These are phyloP conservation scores for Rhamnusium bicolor DNA, from an alignment of 2,888 invertebrate species.

Conservation along the genomic window DNA sequence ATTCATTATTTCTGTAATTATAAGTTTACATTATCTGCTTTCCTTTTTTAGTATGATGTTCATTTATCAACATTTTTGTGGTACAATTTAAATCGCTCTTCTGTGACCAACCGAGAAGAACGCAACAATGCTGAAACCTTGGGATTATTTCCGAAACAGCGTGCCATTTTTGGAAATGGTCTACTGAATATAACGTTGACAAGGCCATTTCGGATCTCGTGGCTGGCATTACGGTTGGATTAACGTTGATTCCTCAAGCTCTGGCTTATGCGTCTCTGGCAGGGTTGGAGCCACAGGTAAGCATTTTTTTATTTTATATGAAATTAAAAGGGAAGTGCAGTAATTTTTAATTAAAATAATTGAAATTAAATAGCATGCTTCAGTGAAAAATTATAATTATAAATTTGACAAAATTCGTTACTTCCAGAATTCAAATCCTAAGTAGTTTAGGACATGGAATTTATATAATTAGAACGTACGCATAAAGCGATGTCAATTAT, in stretches of 20 bases:
- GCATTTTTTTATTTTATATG: no score
- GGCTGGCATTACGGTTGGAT: constrained; percentile 84
- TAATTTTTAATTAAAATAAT: no score
- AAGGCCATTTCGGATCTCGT: constrained; percentile 79
- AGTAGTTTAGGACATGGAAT: no score
- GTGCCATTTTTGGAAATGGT: constrained; percentile 76
- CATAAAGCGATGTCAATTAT: no score
- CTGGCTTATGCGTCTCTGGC: constrained; percentile 85
- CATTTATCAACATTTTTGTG: background rate
- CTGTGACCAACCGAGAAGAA: constrained; percentile 1
- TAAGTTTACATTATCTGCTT: background rate
- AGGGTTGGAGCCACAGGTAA: constrained; percentile 82
- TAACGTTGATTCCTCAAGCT: constrained; percentile 85
- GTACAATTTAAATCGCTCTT: background rate
- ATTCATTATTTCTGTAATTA: background rate
- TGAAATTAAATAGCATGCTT: no score
- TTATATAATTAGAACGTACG: no score
- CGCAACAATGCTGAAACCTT: constrained; percentile 18
- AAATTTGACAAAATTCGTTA: no score
- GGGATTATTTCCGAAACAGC: constrained; percentile 36
- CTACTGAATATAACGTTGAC: constrained; percentile 74
- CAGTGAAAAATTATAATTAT: no score
- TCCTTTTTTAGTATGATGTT: background rate
- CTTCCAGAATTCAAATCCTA: no score
- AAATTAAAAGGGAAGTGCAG: no score